These are phyloP conservation scores for Desmodus rotundus DNA, from an alignment of 2,113 vertebrate species.

Conservation along the genomic window DNA sequence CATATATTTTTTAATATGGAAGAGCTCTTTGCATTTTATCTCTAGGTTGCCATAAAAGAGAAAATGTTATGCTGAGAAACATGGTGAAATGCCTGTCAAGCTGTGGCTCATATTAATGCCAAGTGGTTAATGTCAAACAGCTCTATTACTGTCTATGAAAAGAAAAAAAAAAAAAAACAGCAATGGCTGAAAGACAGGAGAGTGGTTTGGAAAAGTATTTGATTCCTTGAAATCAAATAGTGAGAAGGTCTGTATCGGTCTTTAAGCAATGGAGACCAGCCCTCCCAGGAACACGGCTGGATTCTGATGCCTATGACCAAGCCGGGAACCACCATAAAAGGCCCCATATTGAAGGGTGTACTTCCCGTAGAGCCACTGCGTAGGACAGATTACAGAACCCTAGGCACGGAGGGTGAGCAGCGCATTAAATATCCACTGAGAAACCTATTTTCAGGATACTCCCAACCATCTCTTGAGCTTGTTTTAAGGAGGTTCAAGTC, in stretches of 20 bases:
- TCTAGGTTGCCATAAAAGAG: background rate
- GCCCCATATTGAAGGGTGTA: background rate
- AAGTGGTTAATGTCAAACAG: background rate
- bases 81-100: background rate
- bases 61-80: background rate
- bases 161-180: background rate
- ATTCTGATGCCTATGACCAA: background rate
- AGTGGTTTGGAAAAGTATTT: background rate
- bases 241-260: background rate
- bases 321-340: background rate
- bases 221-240: background rate
- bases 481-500: background rate
- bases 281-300: background rate
- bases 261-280: background rate
- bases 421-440: background rate
- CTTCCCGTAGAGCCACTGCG: background rate
- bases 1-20: background rate
- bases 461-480: background rate
- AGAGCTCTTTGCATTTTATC: background rate
- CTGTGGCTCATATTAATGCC: background rate
- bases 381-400: background rate
- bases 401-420: background rate
- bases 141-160: background rate
- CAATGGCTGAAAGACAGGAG: background rate
- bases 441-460: background rate